Evolutionary conservation across 1,140 invertebrate species (phyloP).

Genomic region (Calosoma granatense): DNA sequence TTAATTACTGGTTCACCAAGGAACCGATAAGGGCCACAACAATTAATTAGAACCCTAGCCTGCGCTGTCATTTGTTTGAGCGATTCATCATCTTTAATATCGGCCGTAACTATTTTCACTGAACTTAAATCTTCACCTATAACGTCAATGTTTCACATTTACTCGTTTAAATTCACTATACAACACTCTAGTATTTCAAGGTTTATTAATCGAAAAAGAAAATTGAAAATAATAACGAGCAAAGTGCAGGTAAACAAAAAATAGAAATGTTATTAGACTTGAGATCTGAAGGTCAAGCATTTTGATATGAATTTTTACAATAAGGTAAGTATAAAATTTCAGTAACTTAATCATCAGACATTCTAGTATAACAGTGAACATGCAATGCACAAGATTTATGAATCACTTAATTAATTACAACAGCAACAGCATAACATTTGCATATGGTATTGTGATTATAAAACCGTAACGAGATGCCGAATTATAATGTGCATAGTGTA

Average conservation of each 20-base stretch:
- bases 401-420: no score
- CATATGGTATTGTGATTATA: no score
- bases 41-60: constrained; percentile 70
- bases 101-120: constrained; percentile 63
- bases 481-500: no score
- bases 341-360: no score
- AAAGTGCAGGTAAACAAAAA: background rate
- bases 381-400: no score
- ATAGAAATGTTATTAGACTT: background rate
- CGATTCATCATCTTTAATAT: constrained; percentile 61
- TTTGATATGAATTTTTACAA: no score
- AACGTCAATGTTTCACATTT: constrained; percentile 16
- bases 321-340: no score
- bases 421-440: no score
- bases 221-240: background rate
- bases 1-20: constrained; percentile 88
- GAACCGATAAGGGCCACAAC: constrained; percentile 81
- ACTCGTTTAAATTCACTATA: constrained; percentile 13
- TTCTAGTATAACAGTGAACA: no score
- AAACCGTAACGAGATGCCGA: no score
- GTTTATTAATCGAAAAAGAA: constrained; percentile 11
- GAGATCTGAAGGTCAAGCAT: no score
- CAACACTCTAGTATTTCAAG: constrained; percentile 10
- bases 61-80: constrained; percentile 64
- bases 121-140: constrained; percentile 47